Evolutionary conservation across 37 sponge, comb jelly and placozoan genomes (phyloP).

Genomic region (Mnemiopsis leidyi): DNA sequence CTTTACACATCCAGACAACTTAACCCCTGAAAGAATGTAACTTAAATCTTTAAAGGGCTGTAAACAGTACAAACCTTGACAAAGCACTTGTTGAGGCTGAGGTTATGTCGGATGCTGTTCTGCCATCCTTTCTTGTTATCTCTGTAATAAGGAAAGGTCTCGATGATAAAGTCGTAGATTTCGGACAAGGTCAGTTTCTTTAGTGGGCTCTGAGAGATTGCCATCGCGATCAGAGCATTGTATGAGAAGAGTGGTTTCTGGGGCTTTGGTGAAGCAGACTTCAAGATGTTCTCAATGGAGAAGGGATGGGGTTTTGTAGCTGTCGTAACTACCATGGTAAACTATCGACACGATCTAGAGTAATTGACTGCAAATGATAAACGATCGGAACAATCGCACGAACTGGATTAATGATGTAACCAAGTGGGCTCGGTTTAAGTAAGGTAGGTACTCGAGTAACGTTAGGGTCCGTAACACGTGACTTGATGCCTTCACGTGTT

Average conservation of each 20-base stretch:
- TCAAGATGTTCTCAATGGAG: slow-evolving; percentile 11
- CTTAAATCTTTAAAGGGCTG: too few species aligned
- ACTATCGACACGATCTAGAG: not conserved
- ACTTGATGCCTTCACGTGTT: not conserved
- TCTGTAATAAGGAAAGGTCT: slow-evolving; percentile 45
- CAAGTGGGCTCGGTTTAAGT: not conserved
- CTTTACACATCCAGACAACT: too few species aligned
- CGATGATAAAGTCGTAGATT: slow-evolving; percentile 42
- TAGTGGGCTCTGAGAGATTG: not conserved
- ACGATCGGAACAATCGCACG: not conserved
- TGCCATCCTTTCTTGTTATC: slow-evolving; percentile 66
- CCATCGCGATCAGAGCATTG: slow-evolving; percentile 59
- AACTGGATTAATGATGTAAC: not conserved
- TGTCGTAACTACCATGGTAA: not conserved
- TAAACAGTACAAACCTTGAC: slow-evolving; percentile 31
- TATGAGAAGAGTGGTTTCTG: slow-evolving; percentile 64
- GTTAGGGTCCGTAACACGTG: not conserved
- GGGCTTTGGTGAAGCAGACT: slow-evolving; percentile 11
- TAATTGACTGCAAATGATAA: not conserved
- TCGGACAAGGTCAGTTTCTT: slow-evolving; percentile 27
- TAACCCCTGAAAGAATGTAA: too few species aligned
- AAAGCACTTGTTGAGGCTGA: slow-evolving; percentile 65
- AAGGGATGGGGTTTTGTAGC: slow-evolving; percentile 1
- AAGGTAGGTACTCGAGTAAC: not conserved
- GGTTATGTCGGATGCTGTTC: slow-evolving; percentile 65